Conservation (phyloP, 92 coral and sea anemone genomes). For the Palythoa grandis region DNA sequence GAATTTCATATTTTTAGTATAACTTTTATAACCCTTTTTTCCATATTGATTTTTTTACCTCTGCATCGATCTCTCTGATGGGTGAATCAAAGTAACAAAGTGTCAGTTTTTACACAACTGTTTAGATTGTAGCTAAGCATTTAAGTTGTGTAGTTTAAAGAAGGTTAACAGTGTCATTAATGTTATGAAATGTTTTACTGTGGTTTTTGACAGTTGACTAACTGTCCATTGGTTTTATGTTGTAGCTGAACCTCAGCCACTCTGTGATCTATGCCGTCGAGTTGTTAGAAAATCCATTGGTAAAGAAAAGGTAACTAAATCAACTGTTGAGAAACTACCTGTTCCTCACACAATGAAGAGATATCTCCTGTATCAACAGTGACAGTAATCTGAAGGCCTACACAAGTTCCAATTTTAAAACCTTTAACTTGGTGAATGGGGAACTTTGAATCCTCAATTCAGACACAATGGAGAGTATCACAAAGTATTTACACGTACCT, state of each 20-base stretch:
- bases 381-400: not conserved
- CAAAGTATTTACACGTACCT: not conserved
- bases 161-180: too few relatives aligned
- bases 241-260: conserved; percentile 98
- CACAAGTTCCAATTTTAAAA: not conserved
- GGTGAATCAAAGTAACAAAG: too few relatives aligned
- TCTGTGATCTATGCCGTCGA: conserved; percentile 93
- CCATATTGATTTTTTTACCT: too few relatives aligned
- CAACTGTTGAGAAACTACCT: conserved; percentile 88
- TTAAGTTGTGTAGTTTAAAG: too few relatives aligned
- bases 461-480: not conserved
- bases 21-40: too few relatives aligned
- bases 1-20: too few relatives aligned
- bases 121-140: too few relatives aligned
- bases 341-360: conserved; percentile 92
- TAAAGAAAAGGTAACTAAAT: conserved; percentile 87
- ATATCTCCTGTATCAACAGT: conserved; percentile 91
- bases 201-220: not conserved
- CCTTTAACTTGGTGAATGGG: not conserved
- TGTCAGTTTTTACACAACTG: too few relatives aligned
- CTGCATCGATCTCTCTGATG: too few relatives aligned
- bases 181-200: too few relatives aligned
- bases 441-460: not conserved
- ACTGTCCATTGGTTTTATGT: not conserved
- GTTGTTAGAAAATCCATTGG: conserved; percentile 96